phyloP scores from a whole-genome alignment of 2,113 vertebrate genomes.

The Campylomormyrus tamandua region DNA sequence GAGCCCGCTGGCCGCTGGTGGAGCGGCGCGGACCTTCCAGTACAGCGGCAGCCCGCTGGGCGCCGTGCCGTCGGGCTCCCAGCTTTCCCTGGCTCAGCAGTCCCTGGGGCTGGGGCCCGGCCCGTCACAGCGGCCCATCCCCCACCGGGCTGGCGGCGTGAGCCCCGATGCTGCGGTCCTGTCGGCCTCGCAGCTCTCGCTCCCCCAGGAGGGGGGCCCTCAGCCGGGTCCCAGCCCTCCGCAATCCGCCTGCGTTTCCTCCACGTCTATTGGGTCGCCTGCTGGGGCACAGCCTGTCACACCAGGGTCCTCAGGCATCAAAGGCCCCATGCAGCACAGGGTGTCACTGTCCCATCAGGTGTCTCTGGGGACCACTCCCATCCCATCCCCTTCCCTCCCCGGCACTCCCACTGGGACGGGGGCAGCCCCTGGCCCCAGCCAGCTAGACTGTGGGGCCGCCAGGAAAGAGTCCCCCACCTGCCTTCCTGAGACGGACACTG shows the following conservation, averaged over 20 bases:
- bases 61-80: constrained; percentile 67
- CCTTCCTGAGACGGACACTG: constrained; percentile 78
- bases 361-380: constrained; percentile 40
- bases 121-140: constrained; percentile 67
- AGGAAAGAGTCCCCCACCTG: constrained; percentile 76
- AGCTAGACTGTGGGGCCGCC: constrained; percentile 65
- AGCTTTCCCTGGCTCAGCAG: constrained; percentile 78
- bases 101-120: constrained; percentile 62
- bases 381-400: constrained; percentile 46
- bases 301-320: constrained; percentile 54
- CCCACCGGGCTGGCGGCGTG: constrained; percentile 74
- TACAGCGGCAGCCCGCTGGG: constrained; percentile 56
- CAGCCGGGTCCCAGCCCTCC: constrained; percentile 64
- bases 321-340: constrained; percentile 57
- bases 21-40: constrained; percentile 70
- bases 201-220: constrained; percentile 72
- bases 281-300: constrained; percentile 33
- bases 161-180: constrained; percentile 77
- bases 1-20: constrained; percentile 64
- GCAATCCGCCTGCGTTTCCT: constrained; percentile 61
- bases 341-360: constrained; percentile 54
- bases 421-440: constrained; percentile 48
- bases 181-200: constrained; percentile 84
- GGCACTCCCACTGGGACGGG: constrained; percentile 44
- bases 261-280: constrained; percentile 60